Conservation (phyloP, 2,888 invertebrate species). For the Dascillus cervinus region DNA sequence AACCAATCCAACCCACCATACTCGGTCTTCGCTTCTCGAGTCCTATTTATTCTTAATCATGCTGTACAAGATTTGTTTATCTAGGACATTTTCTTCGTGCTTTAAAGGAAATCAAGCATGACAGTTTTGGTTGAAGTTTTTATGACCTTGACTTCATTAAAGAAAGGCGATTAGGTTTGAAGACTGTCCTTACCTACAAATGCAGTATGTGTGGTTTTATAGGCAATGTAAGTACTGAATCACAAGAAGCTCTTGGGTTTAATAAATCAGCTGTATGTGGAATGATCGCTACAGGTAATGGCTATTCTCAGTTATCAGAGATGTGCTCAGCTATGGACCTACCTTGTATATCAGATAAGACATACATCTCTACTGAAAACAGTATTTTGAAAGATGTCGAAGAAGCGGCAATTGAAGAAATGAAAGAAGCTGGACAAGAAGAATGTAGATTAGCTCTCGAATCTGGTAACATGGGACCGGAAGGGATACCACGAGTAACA, state of each 20-base stretch:
- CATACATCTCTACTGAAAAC: conserved; percentile 1
- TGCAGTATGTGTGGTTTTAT: not conserved
- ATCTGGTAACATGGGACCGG: conserved; percentile 17
- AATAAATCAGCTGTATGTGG: conserved; percentile 2
- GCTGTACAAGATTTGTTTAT: conserved; percentile 2
- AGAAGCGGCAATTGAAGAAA: not conserved
- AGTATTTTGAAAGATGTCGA: not conserved
- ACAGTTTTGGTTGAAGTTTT: not conserved
- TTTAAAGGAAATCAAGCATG: conserved; percentile 1
- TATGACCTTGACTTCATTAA: not conserved
- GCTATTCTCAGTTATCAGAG: not conserved
- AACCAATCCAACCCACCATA: no score
- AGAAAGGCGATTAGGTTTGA: conserved; percentile 1
- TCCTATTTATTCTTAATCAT: no score
- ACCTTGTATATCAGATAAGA: not conserved
- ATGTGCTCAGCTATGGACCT: not conserved
- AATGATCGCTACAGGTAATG: not conserved
- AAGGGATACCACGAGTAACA: conserved; percentile 20
- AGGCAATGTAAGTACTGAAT: not conserved
- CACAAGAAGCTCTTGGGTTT: not conserved
- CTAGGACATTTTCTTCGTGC: not conserved
- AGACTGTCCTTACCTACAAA: not conserved
- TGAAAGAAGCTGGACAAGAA: conserved; percentile 14
- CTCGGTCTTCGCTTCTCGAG: no score
- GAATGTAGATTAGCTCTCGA: conserved; percentile 18